These are phyloP conservation scores for Poicephalus gulielmi DNA, from an alignment of 2,113 vertebrate genomes.

Conservation along the genomic window DNA sequence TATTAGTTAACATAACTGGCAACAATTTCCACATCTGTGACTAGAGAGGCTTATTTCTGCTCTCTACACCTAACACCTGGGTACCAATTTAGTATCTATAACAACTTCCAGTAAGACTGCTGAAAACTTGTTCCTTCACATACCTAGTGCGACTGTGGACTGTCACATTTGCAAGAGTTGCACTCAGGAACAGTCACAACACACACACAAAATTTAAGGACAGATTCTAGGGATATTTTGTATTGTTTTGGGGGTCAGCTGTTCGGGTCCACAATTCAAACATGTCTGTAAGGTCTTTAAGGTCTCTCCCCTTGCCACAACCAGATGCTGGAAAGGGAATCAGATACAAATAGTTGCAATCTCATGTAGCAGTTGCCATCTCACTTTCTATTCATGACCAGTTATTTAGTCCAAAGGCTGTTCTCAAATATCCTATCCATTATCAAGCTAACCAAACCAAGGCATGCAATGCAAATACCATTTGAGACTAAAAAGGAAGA, in stretches of 20 bases:
- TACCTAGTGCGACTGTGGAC: too few species aligned
- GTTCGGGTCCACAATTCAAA: not conserved
- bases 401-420: not conserved
- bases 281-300: not conserved
- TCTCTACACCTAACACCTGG: not conserved
- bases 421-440: not conserved
- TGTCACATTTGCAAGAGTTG: not conserved
- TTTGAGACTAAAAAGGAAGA: not conserved
- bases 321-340: not conserved
- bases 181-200: not conserved
- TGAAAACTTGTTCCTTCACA: not conserved
- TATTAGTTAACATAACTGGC: not conserved
- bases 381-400: not conserved
- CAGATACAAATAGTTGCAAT: not conserved
- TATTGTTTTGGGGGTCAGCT: not conserved
- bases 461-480: not conserved
- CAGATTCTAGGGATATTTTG: not conserved
- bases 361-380: not conserved
- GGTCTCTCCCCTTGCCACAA: not conserved
- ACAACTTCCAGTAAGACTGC: not conserved
- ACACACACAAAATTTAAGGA: not conserved
- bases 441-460: not conserved
- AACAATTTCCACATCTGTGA: not conserved
- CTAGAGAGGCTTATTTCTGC: not conserved
- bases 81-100: not conserved